phyloP scores from a whole-genome alignment of 2,113 vertebrate species.

The Noturus placidus region DNA sequence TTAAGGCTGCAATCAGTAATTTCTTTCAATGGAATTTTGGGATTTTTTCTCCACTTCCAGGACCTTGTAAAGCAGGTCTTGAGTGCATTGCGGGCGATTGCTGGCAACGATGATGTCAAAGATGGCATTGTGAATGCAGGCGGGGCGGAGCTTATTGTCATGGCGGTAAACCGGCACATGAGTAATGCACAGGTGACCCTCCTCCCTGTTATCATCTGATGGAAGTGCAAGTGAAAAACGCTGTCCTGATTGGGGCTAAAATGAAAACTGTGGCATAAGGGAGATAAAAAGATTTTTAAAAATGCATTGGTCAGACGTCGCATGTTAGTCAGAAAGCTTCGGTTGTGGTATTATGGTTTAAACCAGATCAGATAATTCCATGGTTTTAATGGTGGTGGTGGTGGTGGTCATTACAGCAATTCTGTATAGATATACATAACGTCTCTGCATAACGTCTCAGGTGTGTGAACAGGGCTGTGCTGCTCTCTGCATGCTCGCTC shows the following conservation, averaged over 20 bases:
- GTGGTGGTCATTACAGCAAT: neutral
- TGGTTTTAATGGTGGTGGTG: neutral
- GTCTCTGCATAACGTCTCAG: conserved; percentile 62
- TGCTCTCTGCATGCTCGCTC: conserved; percentile 81
- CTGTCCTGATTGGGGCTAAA: neutral
- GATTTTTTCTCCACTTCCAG: conserved; percentile 58
- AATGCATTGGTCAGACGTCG: neutral
- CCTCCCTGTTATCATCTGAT: neutral
- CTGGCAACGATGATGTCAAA: conserved; percentile 93
- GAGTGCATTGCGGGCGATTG: conserved; percentile 80
- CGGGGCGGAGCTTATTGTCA: conserved; percentile 81
- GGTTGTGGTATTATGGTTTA: neutral
- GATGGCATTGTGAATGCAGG: conserved; percentile 83
- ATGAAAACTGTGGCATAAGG: neutral
- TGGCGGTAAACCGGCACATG: conserved; percentile 84
- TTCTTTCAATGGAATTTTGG: neutral
- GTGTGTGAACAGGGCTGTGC: conserved; percentile 93
- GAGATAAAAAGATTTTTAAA: neutral
- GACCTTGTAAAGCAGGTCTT: conserved; percentile 89
- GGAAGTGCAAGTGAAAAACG: neutral
- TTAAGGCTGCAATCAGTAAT: neutral
- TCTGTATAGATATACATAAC: neutral
- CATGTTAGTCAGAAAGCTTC: neutral
- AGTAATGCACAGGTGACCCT: conserved; percentile 75
- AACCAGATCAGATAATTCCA: neutral